Evolutionary conservation across 92 coral and sea anemone genomes (phyloP).

Genomic region (Palythoa grandis): DNA sequence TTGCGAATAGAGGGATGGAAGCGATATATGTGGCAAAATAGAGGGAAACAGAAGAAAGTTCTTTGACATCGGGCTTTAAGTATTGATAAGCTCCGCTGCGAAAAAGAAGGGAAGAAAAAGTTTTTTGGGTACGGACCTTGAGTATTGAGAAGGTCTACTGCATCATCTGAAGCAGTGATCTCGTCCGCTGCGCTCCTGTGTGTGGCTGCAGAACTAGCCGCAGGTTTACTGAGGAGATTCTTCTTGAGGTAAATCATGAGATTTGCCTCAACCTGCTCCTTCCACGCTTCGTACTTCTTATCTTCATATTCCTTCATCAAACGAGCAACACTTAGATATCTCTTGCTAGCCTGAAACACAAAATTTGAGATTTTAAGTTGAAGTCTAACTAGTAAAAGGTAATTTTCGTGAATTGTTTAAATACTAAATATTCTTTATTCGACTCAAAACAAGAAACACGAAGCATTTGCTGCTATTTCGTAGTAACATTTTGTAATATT

Average conservation of each 20-base stretch:
- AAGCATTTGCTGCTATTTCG: no score
- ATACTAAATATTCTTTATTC: neutral
- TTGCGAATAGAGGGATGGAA: no score
- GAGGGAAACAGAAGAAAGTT: no score
- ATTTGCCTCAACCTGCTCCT: slow-evolving; percentile 94
- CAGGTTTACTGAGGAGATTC: slow-evolving; percentile 79
- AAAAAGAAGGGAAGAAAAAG: no score
- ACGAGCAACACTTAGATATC: slow-evolving; percentile 93
- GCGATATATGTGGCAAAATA: no score
- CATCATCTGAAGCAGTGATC: slow-evolving; percentile 69
- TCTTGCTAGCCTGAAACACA: slow-evolving; percentile 87
- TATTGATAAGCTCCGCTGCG: no score
- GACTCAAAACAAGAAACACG: neutral
- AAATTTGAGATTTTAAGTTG: neutral
- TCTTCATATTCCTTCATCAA: slow-evolving; percentile 99
- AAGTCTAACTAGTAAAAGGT: neutral
- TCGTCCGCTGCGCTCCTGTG: slow-evolving; percentile 83
- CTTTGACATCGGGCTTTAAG: no score
- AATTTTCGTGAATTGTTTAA: neutral
- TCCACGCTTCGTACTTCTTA: slow-evolving; percentile 95
- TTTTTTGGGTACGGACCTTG: neutral
- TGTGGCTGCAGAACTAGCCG: slow-evolving; percentile 88
- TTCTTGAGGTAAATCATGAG: slow-evolving; percentile 91
- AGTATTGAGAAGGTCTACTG: slow-evolving; percentile 52
- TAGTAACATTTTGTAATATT: no score